Percentiles rank a stretch among this genome's conserved stretches.
Conservation (phyloP, 2,797 vertebrate genomes). For the Philypnodon macrostomus region DNA sequence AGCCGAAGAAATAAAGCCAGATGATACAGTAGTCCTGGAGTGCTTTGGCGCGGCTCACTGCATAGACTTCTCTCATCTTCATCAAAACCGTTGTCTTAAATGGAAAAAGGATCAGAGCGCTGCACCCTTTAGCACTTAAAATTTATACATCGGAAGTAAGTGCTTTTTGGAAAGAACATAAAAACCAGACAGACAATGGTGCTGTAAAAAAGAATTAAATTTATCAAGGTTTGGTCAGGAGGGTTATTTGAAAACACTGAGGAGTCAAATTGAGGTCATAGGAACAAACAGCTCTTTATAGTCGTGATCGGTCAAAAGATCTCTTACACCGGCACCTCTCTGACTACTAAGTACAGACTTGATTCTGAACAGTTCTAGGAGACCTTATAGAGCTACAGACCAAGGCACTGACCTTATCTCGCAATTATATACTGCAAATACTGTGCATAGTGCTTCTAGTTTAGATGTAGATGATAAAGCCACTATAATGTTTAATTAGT, state of each 20-base stretch:
- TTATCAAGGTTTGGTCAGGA: constrained; percentile 2
- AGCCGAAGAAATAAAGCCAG: constrained; percentile 18
- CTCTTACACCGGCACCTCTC: neutral
- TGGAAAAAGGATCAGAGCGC: constrained; percentile 9
- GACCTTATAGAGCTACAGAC: too few relatives aligned
- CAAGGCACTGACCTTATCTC: neutral
- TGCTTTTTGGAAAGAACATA: constrained; percentile 1
- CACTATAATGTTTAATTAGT: too few relatives aligned
- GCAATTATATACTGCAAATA: too few relatives aligned
- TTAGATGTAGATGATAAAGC: too few relatives aligned
- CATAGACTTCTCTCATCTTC: constrained; percentile 23
- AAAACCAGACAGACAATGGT: neutral
- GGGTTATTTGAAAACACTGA: neutral
- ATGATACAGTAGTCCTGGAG: constrained; percentile 29
- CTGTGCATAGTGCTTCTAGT: too few relatives aligned
- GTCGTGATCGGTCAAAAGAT: neutral
- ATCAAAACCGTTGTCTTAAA: constrained; percentile 38
- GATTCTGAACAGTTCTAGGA: neutral
- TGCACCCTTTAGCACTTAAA: neutral
- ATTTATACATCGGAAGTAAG: neutral
- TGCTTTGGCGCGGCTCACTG: constrained; percentile 27
- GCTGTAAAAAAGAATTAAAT: constrained; percentile 2
- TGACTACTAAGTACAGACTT: neutral
- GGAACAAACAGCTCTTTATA: constrained; percentile 12
- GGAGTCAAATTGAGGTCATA: constrained; percentile 10